phyloP scores from a whole-genome alignment of 1,140 invertebrate species.

The silkworm (Bombyx mori) region ASM3026992v2 NC_085124.1:2989501-2990000 shows the following conservation, averaged over 20 bases:
- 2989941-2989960: too few relatives aligned
- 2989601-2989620: slow-evolving; percentile 22
- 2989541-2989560: background rate
- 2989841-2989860: slow-evolving; percentile 3
- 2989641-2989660: slow-evolving; percentile 8
- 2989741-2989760: slow-evolving; percentile 61
- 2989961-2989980: too few relatives aligned
- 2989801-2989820: slow-evolving; percentile 58
- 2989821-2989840: slow-evolving; percentile 54
- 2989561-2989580: slow-evolving; percentile 11
- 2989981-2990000: too few relatives aligned
- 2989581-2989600: slow-evolving; percentile 21
- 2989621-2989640: slow-evolving; percentile 2
- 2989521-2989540: slow-evolving; percentile 18
- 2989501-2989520: slow-evolving; percentile 51
- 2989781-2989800: slow-evolving; percentile 59
- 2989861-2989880: too few relatives aligned
- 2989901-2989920: too few relatives aligned
- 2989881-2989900: too few relatives aligned
- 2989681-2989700: slow-evolving; percentile 13
- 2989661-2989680: slow-evolving; percentile 4
- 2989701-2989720: slow-evolving; percentile 6
- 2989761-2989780: slow-evolving; percentile 65
- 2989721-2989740: slow-evolving; percentile 5
- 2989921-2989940: too few relatives aligned